These are phyloP conservation scores for Hippocampus abdominalis DNA, from an alignment of 2,113 vertebrate species.

Conservation along the genomic window DNA sequence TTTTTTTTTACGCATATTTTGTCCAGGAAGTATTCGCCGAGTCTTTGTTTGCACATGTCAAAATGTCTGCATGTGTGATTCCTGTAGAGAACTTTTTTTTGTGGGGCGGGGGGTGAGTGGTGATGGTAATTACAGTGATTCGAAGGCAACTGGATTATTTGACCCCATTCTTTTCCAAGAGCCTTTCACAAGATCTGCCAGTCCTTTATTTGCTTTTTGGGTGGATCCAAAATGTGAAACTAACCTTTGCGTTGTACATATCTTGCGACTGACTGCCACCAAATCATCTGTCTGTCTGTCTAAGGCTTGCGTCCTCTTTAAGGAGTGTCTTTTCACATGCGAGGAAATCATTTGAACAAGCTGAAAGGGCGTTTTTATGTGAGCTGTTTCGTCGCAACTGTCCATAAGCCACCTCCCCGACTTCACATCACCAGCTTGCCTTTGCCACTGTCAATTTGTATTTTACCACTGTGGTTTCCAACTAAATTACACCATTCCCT, in stretches of 20 bases:
- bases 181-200: conserved; percentile 3
- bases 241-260: background rate
- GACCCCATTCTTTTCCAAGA: conserved; percentile 1
- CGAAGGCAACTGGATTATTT: background rate
- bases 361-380: background rate
- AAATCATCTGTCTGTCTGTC: background rate
- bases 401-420: background rate
- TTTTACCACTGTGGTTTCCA: conserved; percentile 5
- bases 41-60: conserved; percentile 59
- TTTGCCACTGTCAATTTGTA: conserved; percentile 1
- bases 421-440: background rate
- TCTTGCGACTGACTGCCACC: background rate
- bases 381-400: background rate
- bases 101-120: conserved; percentile 23
- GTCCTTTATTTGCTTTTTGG: conserved; percentile 6
- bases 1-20: conserved; percentile 32
- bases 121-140: conserved; percentile 8
- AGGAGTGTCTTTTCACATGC: too few relatives aligned
- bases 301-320: background rate
- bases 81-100: conserved; percentile 28
- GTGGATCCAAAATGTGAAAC: conserved; percentile 4
- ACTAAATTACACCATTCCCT: conserved; percentile 1
- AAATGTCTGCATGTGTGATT: conserved; percentile 48
- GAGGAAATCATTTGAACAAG: background rate
- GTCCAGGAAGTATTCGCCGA: conserved; percentile 21